Evolutionary conservation across 1,140 invertebrate species (phyloP), one percentile per base, ranked within the genome.

Genomic region (Phocides pigmalion): DNA sequence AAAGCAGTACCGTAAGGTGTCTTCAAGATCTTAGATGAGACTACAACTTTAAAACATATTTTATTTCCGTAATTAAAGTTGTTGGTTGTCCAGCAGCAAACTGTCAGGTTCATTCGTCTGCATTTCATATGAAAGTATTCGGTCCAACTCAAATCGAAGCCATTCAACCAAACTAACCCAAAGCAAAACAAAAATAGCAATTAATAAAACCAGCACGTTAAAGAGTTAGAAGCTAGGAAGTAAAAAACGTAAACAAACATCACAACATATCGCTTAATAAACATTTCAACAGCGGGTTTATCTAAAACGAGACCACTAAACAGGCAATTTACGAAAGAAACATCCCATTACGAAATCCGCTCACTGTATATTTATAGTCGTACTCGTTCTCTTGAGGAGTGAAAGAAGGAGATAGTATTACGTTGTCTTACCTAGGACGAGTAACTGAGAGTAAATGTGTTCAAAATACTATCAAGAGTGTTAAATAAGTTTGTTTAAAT

Each of bases 291-390:
- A 53, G 16, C 17, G 14, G 8, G 1, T 42, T 20, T 25, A 28
- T 56, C 53, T 42, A 56, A 56, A 53, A 47, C 32, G 35, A 32
- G 32, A 59, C 22, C 20, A 32, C 39, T 53, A 44, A 44, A 62
- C 12, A 53, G 49, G 16, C 22, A 44, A 39, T 42, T 19, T 46
- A 62, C 32, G 6, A 56, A 58, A 56, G 35, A 62, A 54, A 62
- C 50, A 42, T 42, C 11, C 28, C 22, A 42, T 66, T 62, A 67
- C 58, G 65, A 62, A 67, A 67, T 56, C 58, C 65, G 50, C 37
- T 56, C 19, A 32, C 16, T 25, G 20, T 25, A n/a, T 54, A 56
- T 56, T 56, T 28, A 42, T 42, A 56, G 39, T 14, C 11, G 42
- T 56, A 37, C 28, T 19, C 8, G 19, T 25, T 54, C 37, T 39